Conservation (phyloP, 2,113 vertebrate species). For the Anhinga anhinga region DNA sequence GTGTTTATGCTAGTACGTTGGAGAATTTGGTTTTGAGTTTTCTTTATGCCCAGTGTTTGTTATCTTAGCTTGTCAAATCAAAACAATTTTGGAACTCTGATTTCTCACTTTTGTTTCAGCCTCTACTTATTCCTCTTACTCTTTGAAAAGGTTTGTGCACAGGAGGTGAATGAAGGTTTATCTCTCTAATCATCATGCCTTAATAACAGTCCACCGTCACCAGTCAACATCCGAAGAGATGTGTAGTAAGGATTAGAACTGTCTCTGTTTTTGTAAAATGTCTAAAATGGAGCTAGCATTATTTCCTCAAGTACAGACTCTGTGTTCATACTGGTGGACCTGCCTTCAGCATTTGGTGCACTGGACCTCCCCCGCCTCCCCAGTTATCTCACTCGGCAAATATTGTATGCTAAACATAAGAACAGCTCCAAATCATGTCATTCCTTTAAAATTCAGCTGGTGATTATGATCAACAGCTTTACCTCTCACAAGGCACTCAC, state of each 20-base stretch:
- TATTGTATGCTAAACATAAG: not conserved
- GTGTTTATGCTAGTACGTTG: not conserved
- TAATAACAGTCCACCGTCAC: not conserved
- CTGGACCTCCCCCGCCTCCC: not conserved
- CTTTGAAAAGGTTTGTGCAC: not conserved
- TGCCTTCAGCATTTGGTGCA: not conserved
- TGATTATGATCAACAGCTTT: not conserved
- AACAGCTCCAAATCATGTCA: not conserved
- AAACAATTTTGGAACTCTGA: not conserved
- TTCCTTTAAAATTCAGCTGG: not conserved
- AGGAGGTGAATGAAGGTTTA: not conserved
- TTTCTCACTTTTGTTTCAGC: not conserved
- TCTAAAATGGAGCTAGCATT: not conserved
- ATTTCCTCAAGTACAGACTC: not conserved
- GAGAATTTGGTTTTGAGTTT: not conserved
- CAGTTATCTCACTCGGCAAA: not conserved
- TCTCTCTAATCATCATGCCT: not conserved
- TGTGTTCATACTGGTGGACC: not conserved
- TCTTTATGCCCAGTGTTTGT: not conserved
- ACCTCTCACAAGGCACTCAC: not conserved
- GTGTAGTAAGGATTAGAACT: not conserved
- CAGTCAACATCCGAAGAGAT: not conserved
- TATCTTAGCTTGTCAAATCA: not conserved
- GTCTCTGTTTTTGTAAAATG: not conserved
- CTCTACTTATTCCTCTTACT: not conserved